Base-by-base conservation (phyloP, 2,888 invertebrate genomes). In the Cloeon dipterum region DNA sequence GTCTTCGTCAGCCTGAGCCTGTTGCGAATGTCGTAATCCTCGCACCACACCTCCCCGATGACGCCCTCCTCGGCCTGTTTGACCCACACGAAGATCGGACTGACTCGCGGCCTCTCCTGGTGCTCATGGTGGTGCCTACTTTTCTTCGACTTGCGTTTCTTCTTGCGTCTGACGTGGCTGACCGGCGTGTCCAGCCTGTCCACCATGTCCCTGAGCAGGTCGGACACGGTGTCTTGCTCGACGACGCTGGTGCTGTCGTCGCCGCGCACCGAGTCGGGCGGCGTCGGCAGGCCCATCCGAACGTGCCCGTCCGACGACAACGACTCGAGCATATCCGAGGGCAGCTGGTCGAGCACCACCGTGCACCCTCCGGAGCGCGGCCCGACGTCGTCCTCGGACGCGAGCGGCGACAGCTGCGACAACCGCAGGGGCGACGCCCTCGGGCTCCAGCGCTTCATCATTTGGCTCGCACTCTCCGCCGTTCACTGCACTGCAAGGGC, bases 11-110 rank as follows among this genome's bases (percentile, higher is more conserved):
- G 62, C 49, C 77, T 72, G 50, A 83, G 76, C 42, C 82, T 75
- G 59, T 83, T 83, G 41, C 78, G 64, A 54, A 75, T 70, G 62
- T 83, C 82, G 65, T 82, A 82, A 55, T 83, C 82, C 58, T 83
- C 83, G 61, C 81, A 81, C 56, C 73, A 70, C 48, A 83, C 81
- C 57, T 78, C 76, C 52, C 78, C 72, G 56, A 83, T 79, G 53
- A 69, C 68, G 43, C 76, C 75, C 57, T 79, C 75, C 47, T 69
- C 69, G 55, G 78, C 77, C 52, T 75, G 74, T 43, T 77, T 76
- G n/a, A 34, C 38, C 81, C 82, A 83, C 46, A 83, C 66, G 57
- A 83, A 83, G 45, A 83, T 75, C 45, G 82, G 82, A 52, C 78
- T 76, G 46, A 79, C 71, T 41, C 72, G 69, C 47, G 75, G 65